phyloP scores from a whole-genome alignment of 2,113 vertebrate species.

The Riparia riparia region DNA sequence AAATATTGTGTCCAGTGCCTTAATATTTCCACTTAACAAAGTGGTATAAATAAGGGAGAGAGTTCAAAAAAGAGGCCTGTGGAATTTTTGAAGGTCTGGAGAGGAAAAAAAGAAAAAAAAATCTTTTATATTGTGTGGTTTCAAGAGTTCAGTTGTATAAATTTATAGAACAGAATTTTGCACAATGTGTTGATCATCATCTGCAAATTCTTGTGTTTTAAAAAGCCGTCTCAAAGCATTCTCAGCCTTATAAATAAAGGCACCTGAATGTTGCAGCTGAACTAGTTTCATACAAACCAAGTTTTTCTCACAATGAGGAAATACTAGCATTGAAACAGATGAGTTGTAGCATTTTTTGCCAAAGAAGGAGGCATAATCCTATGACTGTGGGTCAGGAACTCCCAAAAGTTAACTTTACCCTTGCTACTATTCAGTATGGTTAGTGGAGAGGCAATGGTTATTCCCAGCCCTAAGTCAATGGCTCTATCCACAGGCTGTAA shows the following conservation, averaged over 20 bases:
- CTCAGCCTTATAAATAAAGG: neutral
- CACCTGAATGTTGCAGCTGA: neutral
- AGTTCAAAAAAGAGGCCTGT: neutral
- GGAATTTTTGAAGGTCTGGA: neutral
- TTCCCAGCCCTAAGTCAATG: neutral
- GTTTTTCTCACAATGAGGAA: neutral
- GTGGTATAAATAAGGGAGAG: neutral
- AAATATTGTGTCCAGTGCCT: neutral
- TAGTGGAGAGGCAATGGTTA: neutral
- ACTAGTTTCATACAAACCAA: neutral
- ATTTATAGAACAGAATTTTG: neutral
- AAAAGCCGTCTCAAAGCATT: neutral
- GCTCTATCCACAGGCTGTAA: neutral
- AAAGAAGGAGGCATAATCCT: neutral
- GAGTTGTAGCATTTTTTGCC: neutral
- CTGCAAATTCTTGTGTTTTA: neutral
- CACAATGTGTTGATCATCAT: neutral
- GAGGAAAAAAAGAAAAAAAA: neutral
- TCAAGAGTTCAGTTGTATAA: neutral
- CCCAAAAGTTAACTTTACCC: neutral
- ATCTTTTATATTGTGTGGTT: neutral
- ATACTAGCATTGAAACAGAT: neutral
- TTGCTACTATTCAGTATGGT: neutral
- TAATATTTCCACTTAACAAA: neutral
- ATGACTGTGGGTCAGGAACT: neutral